A percentile compares a stretch with the other conserved stretches of the same genome.
These are phyloP conservation scores for Isaurus tuberculatus DNA, from an alignment of 92 coral and sea anemone genomes.

Conservation along the genomic window DNA sequence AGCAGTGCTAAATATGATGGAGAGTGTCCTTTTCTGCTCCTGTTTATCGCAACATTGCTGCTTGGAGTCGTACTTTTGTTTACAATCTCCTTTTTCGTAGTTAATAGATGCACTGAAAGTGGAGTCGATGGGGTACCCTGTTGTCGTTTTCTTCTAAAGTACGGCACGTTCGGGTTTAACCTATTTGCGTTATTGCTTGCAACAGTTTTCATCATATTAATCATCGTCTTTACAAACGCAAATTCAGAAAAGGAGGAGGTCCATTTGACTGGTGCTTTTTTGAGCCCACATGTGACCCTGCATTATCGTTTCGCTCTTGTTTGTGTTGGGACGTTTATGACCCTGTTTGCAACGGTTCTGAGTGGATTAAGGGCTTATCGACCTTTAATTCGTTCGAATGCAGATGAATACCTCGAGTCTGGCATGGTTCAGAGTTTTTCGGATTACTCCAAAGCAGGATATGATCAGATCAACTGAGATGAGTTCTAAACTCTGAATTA, in stretches of 20 bases:
- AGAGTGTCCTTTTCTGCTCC: constrained; percentile 60
- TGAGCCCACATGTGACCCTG: constrained; percentile 12
- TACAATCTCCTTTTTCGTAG: constrained; percentile 48
- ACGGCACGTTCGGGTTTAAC: constrained; percentile 52
- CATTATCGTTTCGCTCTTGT: constrained; percentile 59
- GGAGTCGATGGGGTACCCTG: constrained; percentile 35
- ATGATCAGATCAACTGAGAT: constrained; percentile 59
- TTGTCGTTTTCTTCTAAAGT: constrained; percentile 49
- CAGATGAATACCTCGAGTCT: constrained; percentile 51
- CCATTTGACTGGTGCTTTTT: constrained; percentile 47
- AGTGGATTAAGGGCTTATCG: constrained; percentile 49
- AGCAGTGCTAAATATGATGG: constrained; percentile 18
- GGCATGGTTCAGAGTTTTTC: constrained; percentile 56
- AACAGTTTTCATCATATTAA: constrained; percentile 49
- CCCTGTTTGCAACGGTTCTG: constrained; percentile 50
- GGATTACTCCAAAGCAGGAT: constrained; percentile 48
- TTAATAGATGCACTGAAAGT: constrained; percentile 42
- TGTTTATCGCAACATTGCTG: constrained; percentile 53
- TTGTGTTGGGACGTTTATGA: constrained; percentile 57
- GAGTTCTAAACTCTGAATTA: too few relatives aligned
- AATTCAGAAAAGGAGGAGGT: constrained; percentile 9
- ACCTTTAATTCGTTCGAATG: neutral
- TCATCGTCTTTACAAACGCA: constrained; percentile 42
- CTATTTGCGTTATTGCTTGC: constrained; percentile 52
- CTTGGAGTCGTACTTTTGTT: constrained; percentile 45